These are phyloP conservation scores for Brassicogethes aeneus DNA, from an alignment of 2,888 invertebrate species.

Conservation along the genomic window DNA sequence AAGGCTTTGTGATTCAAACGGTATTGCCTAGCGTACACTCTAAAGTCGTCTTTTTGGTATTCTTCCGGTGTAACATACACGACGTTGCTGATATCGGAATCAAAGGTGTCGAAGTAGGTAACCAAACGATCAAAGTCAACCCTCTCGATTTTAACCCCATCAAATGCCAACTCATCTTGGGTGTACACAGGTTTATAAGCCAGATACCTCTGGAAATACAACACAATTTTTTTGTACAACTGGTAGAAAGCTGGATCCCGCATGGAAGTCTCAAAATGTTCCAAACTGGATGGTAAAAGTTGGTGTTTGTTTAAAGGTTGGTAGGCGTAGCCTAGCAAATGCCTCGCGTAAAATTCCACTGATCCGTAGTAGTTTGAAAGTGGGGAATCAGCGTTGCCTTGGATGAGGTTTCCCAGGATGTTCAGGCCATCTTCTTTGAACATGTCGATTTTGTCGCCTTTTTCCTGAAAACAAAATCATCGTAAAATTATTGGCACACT, in stretches of 20 bases:
- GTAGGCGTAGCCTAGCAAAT: slow-evolving; percentile 46
- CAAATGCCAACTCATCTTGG: slow-evolving; percentile 46
- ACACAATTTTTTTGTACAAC: slow-evolving; percentile 52
- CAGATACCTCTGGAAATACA: slow-evolving; percentile 52
- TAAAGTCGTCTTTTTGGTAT: slow-evolving; percentile 37
- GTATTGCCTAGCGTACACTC: slow-evolving; percentile 53
- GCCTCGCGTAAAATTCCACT: slow-evolving; percentile 44
- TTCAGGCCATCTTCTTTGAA: slow-evolving; percentile 54
- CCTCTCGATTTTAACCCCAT: slow-evolving; percentile 51
- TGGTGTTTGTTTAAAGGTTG: slow-evolving; percentile 33
- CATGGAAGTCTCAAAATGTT: slow-evolving; percentile 53
- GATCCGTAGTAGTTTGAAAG: slow-evolving; percentile 47
- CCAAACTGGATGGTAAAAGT: slow-evolving; percentile 51
- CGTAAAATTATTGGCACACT: background rate
- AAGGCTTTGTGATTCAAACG: slow-evolving; percentile 65
- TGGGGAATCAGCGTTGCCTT: slow-evolving; percentile 54
- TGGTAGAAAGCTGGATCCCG: slow-evolving; percentile 63
- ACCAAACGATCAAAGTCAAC: slow-evolving; percentile 56
- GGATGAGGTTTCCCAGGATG: slow-evolving; percentile 55
- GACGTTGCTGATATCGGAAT: slow-evolving; percentile 51
- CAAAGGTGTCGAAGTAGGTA: slow-evolving; percentile 60
- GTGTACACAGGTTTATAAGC: slow-evolving; percentile 51
- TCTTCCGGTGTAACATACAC: slow-evolving; percentile 44
- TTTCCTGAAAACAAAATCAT: slow-evolving; percentile 16
- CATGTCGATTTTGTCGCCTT: slow-evolving; percentile 43